Conservation (phyloP, 2,888 invertebrate genomes). For the Halictus ligatus region DNA sequence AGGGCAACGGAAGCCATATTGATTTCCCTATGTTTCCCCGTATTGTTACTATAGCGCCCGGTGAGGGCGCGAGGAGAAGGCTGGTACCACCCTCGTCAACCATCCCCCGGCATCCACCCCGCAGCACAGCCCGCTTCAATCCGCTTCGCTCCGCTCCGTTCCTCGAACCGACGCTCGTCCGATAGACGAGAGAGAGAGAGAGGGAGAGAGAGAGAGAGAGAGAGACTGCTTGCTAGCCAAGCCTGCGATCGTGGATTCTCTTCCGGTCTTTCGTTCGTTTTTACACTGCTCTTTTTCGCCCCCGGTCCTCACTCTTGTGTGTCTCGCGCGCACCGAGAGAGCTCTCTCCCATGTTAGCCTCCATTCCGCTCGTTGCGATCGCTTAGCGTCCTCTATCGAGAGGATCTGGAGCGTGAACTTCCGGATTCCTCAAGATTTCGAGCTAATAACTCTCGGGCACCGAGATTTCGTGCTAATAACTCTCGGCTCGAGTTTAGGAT, state of each 20-base stretch:
- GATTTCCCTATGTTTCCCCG: constrained; percentile 85
- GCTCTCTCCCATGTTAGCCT: constrained; percentile 43
- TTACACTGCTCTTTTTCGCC: constrained; percentile 19
- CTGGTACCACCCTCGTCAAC: constrained; percentile 75
- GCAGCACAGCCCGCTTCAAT: constrained; percentile 45
- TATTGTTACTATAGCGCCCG: constrained; percentile 84
- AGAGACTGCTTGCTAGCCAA: constrained; percentile 1
- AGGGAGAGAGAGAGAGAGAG: too few species aligned
- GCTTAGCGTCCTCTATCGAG: background rate
- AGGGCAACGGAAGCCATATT: constrained; percentile 84
- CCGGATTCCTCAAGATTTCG: background rate
- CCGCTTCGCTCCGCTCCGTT: constrained; percentile 65
- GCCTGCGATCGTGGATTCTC: constrained; percentile 72
- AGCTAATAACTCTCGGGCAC: background rate
- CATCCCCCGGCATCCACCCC: constrained; percentile 58
- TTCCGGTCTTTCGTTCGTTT: constrained; percentile 59
- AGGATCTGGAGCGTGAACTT: constrained; percentile 3
- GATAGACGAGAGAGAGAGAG: constrained; percentile 34
- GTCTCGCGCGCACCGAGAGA: constrained; percentile 25
- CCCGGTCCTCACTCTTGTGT: background rate
- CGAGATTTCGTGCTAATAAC: background rate
- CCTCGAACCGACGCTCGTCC: constrained; percentile 68
- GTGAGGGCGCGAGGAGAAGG: constrained; percentile 80
- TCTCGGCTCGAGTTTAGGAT: background rate
- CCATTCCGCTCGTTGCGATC: constrained; percentile 23